Evolutionary conservation across 2,888 invertebrate genomes (phyloP), one percentile per base, ranked within the genome.

Genomic region (Dryobota labecula): DNA sequence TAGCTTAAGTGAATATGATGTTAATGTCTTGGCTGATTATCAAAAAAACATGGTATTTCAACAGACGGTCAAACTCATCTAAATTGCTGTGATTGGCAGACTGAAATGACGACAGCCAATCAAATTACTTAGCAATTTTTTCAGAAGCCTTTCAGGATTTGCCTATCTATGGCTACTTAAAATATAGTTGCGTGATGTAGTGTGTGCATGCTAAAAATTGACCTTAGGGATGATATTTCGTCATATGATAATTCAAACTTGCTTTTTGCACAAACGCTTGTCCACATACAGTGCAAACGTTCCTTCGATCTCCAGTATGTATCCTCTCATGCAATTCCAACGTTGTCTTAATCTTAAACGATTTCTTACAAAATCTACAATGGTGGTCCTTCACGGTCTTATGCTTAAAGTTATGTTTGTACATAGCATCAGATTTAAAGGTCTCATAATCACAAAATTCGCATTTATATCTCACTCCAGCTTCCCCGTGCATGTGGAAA

Each of bases 191-290:
- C n/a, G 9, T 45, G n/a, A 27, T 89, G 86, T n/a, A n/a, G n/a
- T n/a, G n/a, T n/a, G n/a, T 36, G 36, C 36, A 0, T 36, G 7
- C 36, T 36, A 36, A 36, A 36, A 36, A 36, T 36, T 36, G 7
- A 36, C 36, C 36, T 36, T 8, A 18, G 95, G n/a, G 94, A 74
- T 95, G 95, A 64, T 95, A 92, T 54, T 94, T 95, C 0, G 90
- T 84, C 95, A 95, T 95, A 53, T 95, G 94, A 77, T 94, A 95
- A 76, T 95, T 95, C 72, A 94, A 80, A 73, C 95, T 95, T 0
- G 95, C 93, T 77, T 95, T 95, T 76, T 95, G 95, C 0, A 95
- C 95, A 70, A 95, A 96, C 47, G 94, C 94, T 70, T 95, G 94
- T 0, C 94, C 91, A 62, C 95, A 95, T 0, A 90, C 89, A 1